Base-by-base conservation (phyloP, 2,888 invertebrate genomes). In the Eurytoma californica region DNA sequence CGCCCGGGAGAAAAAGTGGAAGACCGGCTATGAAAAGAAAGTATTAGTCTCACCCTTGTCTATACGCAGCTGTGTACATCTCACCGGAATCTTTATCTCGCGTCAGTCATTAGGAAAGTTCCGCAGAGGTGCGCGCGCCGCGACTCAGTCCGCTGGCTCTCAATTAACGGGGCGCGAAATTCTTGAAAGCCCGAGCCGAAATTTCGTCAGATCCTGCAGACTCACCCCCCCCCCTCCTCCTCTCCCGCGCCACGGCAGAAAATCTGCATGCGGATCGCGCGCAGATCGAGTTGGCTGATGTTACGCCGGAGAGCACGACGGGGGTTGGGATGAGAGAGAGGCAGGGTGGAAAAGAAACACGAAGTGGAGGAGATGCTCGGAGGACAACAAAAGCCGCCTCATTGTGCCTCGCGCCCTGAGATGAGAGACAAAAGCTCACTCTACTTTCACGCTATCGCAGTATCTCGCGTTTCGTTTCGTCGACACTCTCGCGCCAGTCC, bases 341-440 rank as follows among this genome's bases (percentile, higher is more conserved):
- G n/a, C 16, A 47, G 61, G 18, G 51, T 60, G 67, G 39, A 39
- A 18, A 47, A 69, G 72, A 18, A 24, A 18, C 18, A 39, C 12
- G 3, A 9, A 5, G 65, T 51, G 7, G 63, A 61, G 51, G 30
- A 58, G 67, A 72, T 7, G 39, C 47, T 16, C 39, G 49, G 74
- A 77, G 65, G 67, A 67, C 82, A 82, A 86, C 83, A 85, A 86
- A 85, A 83, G 77, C 77, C 77, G 80, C 72, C 67, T 83, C 83
- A 83, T 85, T 83, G 83, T 70, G 76, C 82, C 79, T 55, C 61
- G 66, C 65, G 72, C 72, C 68, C 77, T 66, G 82, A 82, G 82
- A 81, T 80, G 82, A 73, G 75, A 86, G 85, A 86, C 86, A 86
- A 86, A 86, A 86, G 85, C 83, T 83, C 80, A 18, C 83, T 82